phyloP scores from a whole-genome alignment of 1,140 invertebrate species.

The Drosophila novamexicana region DNA sequence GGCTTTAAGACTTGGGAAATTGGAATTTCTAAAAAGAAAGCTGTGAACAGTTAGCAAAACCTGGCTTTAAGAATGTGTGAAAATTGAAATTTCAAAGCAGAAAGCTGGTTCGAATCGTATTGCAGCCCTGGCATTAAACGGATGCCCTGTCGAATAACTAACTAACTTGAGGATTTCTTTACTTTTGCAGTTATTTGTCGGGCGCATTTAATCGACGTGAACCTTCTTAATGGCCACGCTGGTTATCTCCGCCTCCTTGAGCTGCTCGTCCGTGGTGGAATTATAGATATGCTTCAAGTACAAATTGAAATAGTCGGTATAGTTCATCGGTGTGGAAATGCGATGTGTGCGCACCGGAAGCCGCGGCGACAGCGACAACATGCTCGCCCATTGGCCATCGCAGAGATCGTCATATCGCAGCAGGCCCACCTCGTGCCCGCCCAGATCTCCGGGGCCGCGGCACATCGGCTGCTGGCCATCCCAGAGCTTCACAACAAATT shows the following conservation, averaged over 20 bases:
- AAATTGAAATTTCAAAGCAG: background rate
- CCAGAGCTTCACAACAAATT: constrained; percentile 89
- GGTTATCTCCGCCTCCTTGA: constrained; percentile 71
- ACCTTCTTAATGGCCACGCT: constrained; percentile 76
- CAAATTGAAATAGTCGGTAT: constrained; percentile 81
- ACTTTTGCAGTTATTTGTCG: too few species aligned
- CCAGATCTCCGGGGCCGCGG: constrained; percentile 88
- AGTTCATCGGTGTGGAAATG: constrained; percentile 80
- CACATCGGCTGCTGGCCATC: constrained; percentile 89
- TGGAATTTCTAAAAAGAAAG: background rate
- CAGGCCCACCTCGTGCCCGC: constrained; percentile 82
- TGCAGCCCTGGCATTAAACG: too few species aligned
- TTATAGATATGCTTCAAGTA: constrained; percentile 82
- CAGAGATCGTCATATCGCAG: constrained; percentile 92
- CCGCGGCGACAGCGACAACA: constrained; percentile 90
- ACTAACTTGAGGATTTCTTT: too few species aligned
- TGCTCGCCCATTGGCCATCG: constrained; percentile 93
- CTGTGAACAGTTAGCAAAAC: background rate
- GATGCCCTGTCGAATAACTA: too few species aligned
- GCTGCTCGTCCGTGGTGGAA: constrained; percentile 67
- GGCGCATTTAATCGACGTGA: constrained; percentile 45
- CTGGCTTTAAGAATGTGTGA: background rate
- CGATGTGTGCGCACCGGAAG: constrained; percentile 85
- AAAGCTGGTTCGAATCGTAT: background rate
- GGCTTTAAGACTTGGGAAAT: background rate